These are phyloP conservation scores for Paradoxurus hermaphroditus DNA, from an alignment of 2,113 vertebrate genomes.

Conservation along the genomic window DNA sequence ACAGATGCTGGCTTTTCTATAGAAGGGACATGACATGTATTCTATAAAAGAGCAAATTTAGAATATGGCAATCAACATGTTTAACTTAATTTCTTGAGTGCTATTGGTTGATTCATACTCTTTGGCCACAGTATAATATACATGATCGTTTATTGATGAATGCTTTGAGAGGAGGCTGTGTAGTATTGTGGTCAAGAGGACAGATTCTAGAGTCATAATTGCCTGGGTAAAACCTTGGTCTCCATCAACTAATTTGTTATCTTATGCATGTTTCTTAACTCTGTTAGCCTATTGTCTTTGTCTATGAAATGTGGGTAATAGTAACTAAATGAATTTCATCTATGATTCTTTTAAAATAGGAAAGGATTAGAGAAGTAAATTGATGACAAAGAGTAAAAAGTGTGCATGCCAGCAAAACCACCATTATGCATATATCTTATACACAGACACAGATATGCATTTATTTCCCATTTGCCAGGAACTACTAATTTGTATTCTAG, in stretches of 20 bases:
- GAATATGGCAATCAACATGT: not conserved
- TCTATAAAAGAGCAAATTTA: not conserved
- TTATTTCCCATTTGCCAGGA: not conserved
- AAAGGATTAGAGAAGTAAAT: not conserved
- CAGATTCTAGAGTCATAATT: not conserved
- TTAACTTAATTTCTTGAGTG: not conserved
- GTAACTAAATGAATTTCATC: not conserved
- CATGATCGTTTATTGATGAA: not conserved
- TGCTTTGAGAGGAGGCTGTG: not conserved
- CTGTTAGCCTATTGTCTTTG: not conserved
- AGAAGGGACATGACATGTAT: not conserved
- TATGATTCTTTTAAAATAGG: not conserved
- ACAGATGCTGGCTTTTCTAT: not conserved
- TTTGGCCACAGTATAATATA: not conserved
- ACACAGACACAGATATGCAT: not conserved
- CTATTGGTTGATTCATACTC: not conserved
- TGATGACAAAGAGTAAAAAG: not conserved
- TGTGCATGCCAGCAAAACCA: not conserved
- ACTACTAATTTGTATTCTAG: conserved; percentile 3
- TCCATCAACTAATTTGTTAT: not conserved
- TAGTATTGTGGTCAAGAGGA: not conserved
- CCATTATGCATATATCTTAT: not conserved
- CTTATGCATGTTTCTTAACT: not conserved
- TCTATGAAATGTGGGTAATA: not conserved
- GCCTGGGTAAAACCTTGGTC: not conserved